Conservation (phyloP, 2,797 vertebrate genomes). For the Pygocentrus nattereri region DNA sequence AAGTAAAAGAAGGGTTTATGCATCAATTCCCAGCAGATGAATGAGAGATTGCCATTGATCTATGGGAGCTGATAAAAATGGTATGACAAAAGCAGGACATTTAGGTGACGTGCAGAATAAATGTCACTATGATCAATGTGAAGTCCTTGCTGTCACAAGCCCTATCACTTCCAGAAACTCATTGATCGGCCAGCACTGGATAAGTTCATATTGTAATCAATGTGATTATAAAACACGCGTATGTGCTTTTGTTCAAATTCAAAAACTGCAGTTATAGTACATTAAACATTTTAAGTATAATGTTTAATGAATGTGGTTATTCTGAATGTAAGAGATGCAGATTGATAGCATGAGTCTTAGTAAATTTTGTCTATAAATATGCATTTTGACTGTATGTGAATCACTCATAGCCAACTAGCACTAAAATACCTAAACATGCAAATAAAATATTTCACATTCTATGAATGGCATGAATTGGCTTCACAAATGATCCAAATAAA, state of each 20-base stretch:
- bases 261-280: background rate
- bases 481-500: slow-evolving; percentile 32
- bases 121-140: slow-evolving; percentile 91
- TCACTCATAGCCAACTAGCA: background rate
- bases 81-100: slow-evolving; percentile 84
- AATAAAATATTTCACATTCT: background rate
- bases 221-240: slow-evolving; percentile 59
- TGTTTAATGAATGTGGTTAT: background rate
- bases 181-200: slow-evolving; percentile 82
- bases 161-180: slow-evolving; percentile 80
- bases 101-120: slow-evolving; percentile 89
- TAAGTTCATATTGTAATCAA: slow-evolving; percentile 85
- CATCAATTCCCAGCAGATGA: slow-evolving; percentile 36
- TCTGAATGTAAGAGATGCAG: background rate
- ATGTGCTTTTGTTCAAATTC: background rate
- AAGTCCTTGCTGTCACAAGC: slow-evolving; percentile 84
- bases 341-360: background rate
- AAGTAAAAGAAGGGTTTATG: slow-evolving; percentile 49
- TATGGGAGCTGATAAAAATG: slow-evolving; percentile 79
- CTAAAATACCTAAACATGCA: background rate
- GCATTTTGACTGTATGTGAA: background rate
- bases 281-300: background rate
- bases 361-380: background rate
- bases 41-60: slow-evolving; percentile 68
- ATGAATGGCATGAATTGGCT: background rate